A percentile compares a stretch with the other conserved stretches of the same genome.
These are phyloP conservation scores for Palloptera scutellata DNA, from an alignment of 2,888 invertebrate genomes.

Conservation along the genomic window DNA sequence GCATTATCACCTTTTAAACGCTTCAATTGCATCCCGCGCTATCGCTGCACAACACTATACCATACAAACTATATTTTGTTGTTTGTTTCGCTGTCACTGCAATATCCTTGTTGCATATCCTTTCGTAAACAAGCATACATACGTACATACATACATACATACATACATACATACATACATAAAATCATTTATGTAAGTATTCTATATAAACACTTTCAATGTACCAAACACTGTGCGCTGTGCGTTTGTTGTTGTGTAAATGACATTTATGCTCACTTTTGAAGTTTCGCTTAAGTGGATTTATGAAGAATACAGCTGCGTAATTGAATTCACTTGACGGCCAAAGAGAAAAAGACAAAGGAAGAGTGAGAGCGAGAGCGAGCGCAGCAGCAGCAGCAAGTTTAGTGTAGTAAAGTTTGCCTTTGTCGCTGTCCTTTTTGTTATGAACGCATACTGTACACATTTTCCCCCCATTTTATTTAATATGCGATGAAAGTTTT, in stretches of 20 bases:
- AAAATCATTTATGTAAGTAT: no score
- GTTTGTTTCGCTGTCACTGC: no score
- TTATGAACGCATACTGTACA: no score
- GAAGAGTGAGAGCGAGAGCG: no score
- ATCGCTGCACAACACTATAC: not conserved
- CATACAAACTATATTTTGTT: no score
- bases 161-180: no score
- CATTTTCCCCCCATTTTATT: no score
- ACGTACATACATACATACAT: constrained; percentile 1
- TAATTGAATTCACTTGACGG: constrained; percentile 41
- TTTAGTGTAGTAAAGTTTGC: no score
- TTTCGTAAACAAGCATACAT: constrained; percentile 4
- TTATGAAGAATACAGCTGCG: constrained; percentile 46
- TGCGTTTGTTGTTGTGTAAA: constrained; percentile 34
- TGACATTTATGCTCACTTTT: constrained; percentile 44
- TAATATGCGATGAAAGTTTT: no score
- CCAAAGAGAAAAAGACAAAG: not conserved
- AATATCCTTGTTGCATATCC: not conserved
- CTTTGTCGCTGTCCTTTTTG: no score
- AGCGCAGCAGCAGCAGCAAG: no score
- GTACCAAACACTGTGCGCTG: not conserved
- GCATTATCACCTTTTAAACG: constrained; percentile 44
- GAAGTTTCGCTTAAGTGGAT: constrained; percentile 46
- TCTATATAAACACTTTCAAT: no score
- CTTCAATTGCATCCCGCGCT: constrained; percentile 32